Conservation (phyloP, 2,888 invertebrate genomes). For the Drosophila phalerata region DNA sequence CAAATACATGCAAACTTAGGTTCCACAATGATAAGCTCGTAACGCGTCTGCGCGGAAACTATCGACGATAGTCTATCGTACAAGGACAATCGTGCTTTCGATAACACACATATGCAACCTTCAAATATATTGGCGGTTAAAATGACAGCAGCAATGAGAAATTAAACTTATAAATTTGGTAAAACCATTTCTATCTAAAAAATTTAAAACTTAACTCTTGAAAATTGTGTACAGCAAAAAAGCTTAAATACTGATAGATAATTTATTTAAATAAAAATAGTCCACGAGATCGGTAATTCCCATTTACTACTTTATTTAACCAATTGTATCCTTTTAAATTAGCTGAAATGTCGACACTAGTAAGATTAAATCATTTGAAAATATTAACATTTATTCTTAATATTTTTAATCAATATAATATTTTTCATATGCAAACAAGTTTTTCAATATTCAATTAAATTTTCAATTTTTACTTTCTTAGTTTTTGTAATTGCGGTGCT, state of each 20-base stretch:
- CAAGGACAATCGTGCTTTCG: background rate
- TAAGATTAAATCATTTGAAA: background rate
- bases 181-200: background rate
- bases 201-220: too few relatives aligned
- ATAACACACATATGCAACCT: conserved; percentile 9
- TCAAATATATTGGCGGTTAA: background rate
- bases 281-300: too few relatives aligned
- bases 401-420: background rate
- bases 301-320: too few relatives aligned
- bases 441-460: background rate
- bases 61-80: background rate
- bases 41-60: conserved; percentile 55
- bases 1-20: conserved; percentile 68
- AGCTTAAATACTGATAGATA: too few relatives aligned
- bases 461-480: conserved; percentile 87
- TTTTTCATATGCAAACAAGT: conserved; percentile 1
- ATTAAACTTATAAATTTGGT: background rate
- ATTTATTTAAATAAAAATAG: too few relatives aligned
- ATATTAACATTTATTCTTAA: conserved; percentile 8
- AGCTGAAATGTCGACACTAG: background rate
- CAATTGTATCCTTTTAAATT: too few relatives aligned
- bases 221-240: too few relatives aligned
- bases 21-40: conserved; percentile 33
- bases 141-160: background rate
- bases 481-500: conserved; percentile 92